phyloP scores from a whole-genome alignment of 2,797 vertebrate species.

The Epinephelus malabaricus region DNA sequence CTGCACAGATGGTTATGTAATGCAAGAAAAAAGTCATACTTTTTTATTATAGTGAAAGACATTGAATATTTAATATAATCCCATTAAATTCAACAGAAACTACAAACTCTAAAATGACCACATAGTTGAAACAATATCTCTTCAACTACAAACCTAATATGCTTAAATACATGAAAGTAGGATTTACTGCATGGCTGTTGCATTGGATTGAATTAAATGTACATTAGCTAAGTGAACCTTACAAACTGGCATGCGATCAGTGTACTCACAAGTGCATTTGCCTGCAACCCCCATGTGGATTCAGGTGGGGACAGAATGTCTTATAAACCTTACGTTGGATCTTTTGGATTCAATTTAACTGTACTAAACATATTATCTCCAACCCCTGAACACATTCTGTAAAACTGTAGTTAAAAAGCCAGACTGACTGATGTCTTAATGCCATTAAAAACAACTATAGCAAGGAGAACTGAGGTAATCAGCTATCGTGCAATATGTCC shows the following conservation, averaged over 20 bases:
- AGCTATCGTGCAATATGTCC: too few relatives aligned
- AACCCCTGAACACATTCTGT: not conserved
- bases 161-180: not conserved
- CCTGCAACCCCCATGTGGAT: not conserved
- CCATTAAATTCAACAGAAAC: not conserved
- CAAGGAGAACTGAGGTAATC: not conserved
- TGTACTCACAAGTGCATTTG: not conserved
- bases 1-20: constrained; percentile 24
- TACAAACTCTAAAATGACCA: not conserved
- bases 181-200: not conserved
- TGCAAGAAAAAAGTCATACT: constrained; percentile 5
- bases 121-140: not conserved
- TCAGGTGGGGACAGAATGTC: not conserved
- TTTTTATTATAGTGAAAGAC: not conserved
- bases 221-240: not conserved
- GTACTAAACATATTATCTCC: not conserved
- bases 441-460: not conserved
- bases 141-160: not conserved
- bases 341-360: not conserved
- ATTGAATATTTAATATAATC: not conserved
- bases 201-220: not conserved
- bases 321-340: not conserved
- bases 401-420: not conserved
- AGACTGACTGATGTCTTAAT: not conserved
- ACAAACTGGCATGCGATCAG: not conserved